phyloP scores from a whole-genome alignment of 1,140 invertebrate genomes.

The Solen grandis region DNA sequence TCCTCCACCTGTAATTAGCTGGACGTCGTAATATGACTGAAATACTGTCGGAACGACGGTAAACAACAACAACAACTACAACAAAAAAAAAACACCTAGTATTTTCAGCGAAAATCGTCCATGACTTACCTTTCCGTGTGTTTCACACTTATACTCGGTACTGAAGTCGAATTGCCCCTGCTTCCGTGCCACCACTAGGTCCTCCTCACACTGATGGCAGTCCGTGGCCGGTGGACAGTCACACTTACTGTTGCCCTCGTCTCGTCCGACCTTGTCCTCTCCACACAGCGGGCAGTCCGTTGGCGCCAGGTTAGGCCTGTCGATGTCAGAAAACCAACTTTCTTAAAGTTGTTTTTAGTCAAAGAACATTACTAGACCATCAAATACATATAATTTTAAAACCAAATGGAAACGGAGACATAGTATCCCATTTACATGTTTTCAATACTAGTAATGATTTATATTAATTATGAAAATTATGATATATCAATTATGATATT shows the following conservation, averaged over 20 bases:
- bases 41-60: too few relatives aligned
- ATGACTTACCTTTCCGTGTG: conserved; percentile 31
- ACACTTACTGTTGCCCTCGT: too few relatives aligned
- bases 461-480: too few relatives aligned
- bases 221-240: background rate
- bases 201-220: conserved; percentile 1
- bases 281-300: too few relatives aligned
- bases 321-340: background rate
- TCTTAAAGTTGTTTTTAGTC: background rate
- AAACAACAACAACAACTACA: too few relatives aligned
- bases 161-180: background rate
- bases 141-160: conserved; percentile 18
- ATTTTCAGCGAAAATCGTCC: background rate
- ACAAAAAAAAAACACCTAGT: background rate
- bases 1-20: background rate
- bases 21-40: background rate
- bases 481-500: too few relatives aligned
- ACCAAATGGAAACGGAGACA: too few relatives aligned
- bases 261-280: too few relatives aligned
- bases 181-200: background rate
- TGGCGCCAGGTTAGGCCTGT: too few relatives aligned
- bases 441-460: conserved; percentile 43
- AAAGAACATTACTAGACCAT: background rate
- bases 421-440: too few relatives aligned
- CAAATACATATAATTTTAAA: conserved; percentile 23